Base-by-base conservation (phyloP, 2,888 invertebrate species). In the Leptopilina syphax region DNA sequence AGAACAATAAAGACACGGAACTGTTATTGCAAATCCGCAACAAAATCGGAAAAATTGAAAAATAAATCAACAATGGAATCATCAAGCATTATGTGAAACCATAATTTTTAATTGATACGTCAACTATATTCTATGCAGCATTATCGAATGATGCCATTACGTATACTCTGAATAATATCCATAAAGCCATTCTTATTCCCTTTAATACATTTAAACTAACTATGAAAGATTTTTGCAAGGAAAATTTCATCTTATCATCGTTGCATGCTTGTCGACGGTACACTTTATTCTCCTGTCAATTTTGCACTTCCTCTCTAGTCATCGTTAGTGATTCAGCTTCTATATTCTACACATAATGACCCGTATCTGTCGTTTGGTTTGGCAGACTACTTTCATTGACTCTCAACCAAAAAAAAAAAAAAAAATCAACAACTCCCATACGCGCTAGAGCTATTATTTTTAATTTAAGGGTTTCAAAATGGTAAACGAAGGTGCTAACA, bases 391-490 rank as follows among this genome's bases (percentile, higher is more conserved):
- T 57, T 73, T 73, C 57, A 24, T 57, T 73, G 54, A 73, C 50
- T 50, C 34, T 73, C 57, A n/a, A 34, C 57, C 18, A 18, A 34
- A 57, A 73, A 57, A 54, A 7, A 13, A 44, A 60, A 77, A 34
- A 34, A 34, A 34, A 34, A 34, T 34, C 34, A 34, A 34, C 34
- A 34, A 2, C 34, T 34, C 44, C 44, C 8, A 44, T 44, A 44
- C 44, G 44, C 44, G 44, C 44, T 44, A 67, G 79, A 76, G 77
- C 80, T 83, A 83, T 83, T 83, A 81, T 78, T 67, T 77, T 83
- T 82, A 80, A 41, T 77, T 54, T 54, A 50, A 54, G 47, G 70
- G 13, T 54, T 70, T 70, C 70, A 70, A 70, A 70, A 12, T 54
- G 54, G 70, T 50, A 70, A 70, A 70, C 70, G 54, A 70, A 24